These are phyloP conservation scores for Leucoraja erinaceus DNA, from an alignment of 2,113 vertebrate species.

Conservation along the genomic window DNA sequence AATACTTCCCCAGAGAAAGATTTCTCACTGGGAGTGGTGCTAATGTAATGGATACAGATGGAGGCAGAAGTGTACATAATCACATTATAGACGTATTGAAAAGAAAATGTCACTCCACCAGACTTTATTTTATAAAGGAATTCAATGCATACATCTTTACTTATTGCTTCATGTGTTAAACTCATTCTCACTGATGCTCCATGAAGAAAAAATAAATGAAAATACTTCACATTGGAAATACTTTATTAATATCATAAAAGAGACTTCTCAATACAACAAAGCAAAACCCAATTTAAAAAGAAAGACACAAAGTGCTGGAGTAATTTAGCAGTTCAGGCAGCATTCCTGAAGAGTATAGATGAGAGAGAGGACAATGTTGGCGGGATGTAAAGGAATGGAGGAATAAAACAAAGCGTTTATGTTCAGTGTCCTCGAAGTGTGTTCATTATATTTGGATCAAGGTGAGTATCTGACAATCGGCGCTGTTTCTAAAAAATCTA, in stretches of 20 bases:
- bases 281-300: neutral
- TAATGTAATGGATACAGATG: slow-evolving; percentile 1
- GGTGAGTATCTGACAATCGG: no score
- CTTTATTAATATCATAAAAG: neutral
- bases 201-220: neutral
- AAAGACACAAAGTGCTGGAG: no score
- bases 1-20: slow-evolving; percentile 4
- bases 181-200: neutral
- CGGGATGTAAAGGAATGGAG: no score
- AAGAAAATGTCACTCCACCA: neutral
- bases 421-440: no score
- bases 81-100: neutral
- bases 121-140: neutral
- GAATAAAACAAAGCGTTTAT: no score
- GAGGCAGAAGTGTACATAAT: neutral
- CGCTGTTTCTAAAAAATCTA: no score
- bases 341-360: no score
- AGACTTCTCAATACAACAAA: neutral
- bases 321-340: no score
- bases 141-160: neutral
- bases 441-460: no score
- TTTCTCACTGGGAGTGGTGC: neutral
- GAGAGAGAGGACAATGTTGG: no score
- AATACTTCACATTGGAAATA: neutral
- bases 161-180: neutral